Conservation (phyloP, 2,888 invertebrate genomes). For the Troides aeacus region DNA sequence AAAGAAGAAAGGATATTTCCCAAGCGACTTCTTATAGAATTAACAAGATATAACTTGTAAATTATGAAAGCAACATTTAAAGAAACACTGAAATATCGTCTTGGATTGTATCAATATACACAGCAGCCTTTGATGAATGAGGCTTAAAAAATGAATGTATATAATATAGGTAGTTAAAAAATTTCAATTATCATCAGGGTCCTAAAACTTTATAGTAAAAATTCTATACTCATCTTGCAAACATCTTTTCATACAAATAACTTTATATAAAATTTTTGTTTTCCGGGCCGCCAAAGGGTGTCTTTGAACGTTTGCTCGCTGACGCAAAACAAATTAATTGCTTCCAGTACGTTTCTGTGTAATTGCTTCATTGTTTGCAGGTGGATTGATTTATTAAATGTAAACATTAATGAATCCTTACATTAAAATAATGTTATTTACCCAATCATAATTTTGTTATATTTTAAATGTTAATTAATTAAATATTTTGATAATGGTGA, state of each 20-base stretch:
- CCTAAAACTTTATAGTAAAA: not conserved
- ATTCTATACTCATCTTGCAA: not conserved
- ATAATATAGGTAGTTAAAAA: too few species aligned
- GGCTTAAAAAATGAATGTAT: too few species aligned
- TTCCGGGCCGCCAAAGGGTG: constrained; percentile 39
- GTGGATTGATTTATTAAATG: constrained; percentile 74
- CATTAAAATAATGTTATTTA: constrained; percentile 3
- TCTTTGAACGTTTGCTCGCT: constrained; percentile 58
- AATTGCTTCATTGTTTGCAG: constrained; percentile 72
- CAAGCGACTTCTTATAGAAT: constrained; percentile 72
- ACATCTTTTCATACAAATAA: constrained; percentile 13
- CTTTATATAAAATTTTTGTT: constrained; percentile 22
- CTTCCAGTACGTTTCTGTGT: constrained; percentile 71
- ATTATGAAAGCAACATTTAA: constrained; percentile 41
- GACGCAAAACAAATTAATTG: constrained; percentile 77
- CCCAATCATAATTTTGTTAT: constrained; percentile 5
- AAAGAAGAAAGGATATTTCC: constrained; percentile 71
- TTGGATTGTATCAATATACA: not conserved
- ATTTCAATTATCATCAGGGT: not conserved
- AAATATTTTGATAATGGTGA: not conserved
- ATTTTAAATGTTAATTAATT: not conserved
- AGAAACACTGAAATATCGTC: not conserved
- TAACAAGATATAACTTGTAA: constrained; percentile 75
- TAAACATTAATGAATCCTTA: constrained; percentile 41
- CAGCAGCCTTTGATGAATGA: too few species aligned